Evolutionary conservation across 37 sponge, comb jelly and placozoan species (phyloP).

Genomic region (Lycopodina hypogea): DNA sequence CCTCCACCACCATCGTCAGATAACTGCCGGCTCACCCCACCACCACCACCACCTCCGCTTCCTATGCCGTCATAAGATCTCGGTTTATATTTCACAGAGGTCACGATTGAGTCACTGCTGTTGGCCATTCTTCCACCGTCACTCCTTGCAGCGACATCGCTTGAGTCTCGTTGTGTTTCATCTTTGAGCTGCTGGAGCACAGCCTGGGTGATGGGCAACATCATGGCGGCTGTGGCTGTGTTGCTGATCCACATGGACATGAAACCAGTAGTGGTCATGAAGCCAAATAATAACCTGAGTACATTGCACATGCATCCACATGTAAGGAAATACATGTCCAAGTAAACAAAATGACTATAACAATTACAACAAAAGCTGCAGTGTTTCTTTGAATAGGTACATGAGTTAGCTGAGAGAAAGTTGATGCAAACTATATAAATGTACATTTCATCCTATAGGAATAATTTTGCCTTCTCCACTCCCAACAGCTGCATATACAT

Average conservation of each 20-base stretch:
- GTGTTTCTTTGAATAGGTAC: too few species aligned
- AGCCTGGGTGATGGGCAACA: slow-evolving; percentile 92
- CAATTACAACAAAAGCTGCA: too few species aligned
- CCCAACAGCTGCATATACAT: too few species aligned
- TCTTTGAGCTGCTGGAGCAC: slow-evolving; percentile 64
- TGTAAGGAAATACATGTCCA: too few species aligned
- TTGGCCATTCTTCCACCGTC: neutral
- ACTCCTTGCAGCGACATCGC: neutral
- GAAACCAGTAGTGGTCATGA: slow-evolving; percentile 86
- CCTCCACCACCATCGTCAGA: neutral
- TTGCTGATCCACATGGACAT: slow-evolving; percentile 98
- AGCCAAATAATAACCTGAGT: slow-evolving; percentile 90
- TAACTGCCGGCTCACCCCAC: neutral
- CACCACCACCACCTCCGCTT: too few species aligned
- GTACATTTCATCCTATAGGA: too few species aligned
- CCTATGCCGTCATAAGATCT: slow-evolving; percentile 1
- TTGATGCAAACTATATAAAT: too few species aligned
- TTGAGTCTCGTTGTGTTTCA: neutral
- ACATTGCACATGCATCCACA: too few species aligned
- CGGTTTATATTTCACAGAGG: slow-evolving; percentile 13
- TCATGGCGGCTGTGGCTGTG: slow-evolving; percentile 97
- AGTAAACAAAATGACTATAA: too few species aligned
- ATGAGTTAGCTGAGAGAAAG: too few species aligned
- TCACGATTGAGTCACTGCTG: neutral
- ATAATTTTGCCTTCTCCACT: too few species aligned